phyloP scores from a whole-genome alignment of 2,113 vertebrate species.

The Zosterops pallidus region DNA sequence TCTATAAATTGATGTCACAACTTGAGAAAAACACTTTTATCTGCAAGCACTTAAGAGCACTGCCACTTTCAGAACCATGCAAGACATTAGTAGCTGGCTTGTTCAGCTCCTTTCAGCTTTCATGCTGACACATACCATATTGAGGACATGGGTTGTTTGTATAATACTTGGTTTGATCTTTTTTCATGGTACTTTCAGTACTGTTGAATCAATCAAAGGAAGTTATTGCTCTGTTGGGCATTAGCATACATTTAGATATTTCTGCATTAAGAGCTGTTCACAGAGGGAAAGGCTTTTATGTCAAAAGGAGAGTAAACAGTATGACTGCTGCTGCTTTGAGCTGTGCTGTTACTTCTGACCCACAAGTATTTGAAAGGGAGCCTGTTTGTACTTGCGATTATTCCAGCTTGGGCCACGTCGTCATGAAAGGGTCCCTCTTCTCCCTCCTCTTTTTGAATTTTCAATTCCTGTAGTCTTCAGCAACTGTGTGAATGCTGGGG shows the following conservation, averaged over 20 bases:
- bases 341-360: slow-evolving; percentile 56
- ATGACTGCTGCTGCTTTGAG: slow-evolving; percentile 57
- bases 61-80: slow-evolving; percentile 34
- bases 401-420: not conserved
- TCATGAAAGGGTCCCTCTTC: not conserved
- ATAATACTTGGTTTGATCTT: slow-evolving; percentile 66
- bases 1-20: slow-evolving; percentile 55
- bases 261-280: slow-evolving; percentile 64
- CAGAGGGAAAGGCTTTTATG: slow-evolving; percentile 69
- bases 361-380: slow-evolving; percentile 14
- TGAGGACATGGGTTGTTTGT: slow-evolving; percentile 55
- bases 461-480: not conserved
- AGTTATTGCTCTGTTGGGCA: slow-evolving; percentile 67
- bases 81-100: slow-evolving; percentile 64
- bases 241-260: slow-evolving; percentile 68
- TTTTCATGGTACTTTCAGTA: slow-evolving; percentile 47
- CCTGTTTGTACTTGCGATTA: slow-evolving; percentile 58
- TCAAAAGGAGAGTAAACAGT: slow-evolving; percentile 65
- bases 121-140: slow-evolving; percentile 28
- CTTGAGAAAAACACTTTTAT: slow-evolving; percentile 53
- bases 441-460: not conserved
- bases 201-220: slow-evolving; percentile 73
- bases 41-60: slow-evolving; percentile 48
- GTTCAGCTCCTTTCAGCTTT: slow-evolving; percentile 53
- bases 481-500: not conserved